Base-by-base conservation (phyloP, 2,888 invertebrate species). In the Acanthopleura granulata region DNA sequence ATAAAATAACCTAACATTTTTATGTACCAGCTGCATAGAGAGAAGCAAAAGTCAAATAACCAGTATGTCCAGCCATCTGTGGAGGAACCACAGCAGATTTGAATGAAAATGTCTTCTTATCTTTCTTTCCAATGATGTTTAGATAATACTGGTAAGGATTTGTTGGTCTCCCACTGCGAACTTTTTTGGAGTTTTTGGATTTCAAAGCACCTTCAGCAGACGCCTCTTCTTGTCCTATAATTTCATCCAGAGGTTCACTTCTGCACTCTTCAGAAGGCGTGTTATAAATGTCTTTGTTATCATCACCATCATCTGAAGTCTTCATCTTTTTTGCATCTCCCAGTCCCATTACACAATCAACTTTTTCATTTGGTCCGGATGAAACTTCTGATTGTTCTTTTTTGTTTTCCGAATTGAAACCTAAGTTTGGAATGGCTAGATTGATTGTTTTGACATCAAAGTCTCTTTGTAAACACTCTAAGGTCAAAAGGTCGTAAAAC, bases 11-110 rank as follows among this genome's bases (percentile, higher is more conserved):
- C 3, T 40, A 40, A 40, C 40, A 40, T 40, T 40, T n/a, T 40
- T 40, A 40, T 40, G 40, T 40, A 40, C 9, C 40, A 57, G 12
- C 18, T 12, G 87, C 84, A 75, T 95, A 95, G 73, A 97, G 91
- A 0, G 97, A 96, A 6, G 97, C 98, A 88, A 97, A 95, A 22
- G 98, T 99, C 79, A 99, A 93, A 91, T 95, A 99, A 3, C 99
- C 99, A 12, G 99, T 99, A 91, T 99, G 99, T 0, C 98, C 98
- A 0, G 66, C 66, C 66, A 94, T 93, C 81, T 93, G 93, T 78
- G 92, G 88, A 12, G 96, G 94, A 85, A 95, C 94, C 4, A 94
- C 91, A 0, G 94, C 94, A 18, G 95, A 78, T 74, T 86, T 85
- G 76, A 88, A 88, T 49, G 77, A 80, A 78, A 83, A 87, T 62